Percentiles rank a stretch among this genome's conserved stretches.
These are phyloP conservation scores for Dasyurus viverrinus DNA, from an alignment of 2,113 vertebrate species.

Conservation along the genomic window DNA sequence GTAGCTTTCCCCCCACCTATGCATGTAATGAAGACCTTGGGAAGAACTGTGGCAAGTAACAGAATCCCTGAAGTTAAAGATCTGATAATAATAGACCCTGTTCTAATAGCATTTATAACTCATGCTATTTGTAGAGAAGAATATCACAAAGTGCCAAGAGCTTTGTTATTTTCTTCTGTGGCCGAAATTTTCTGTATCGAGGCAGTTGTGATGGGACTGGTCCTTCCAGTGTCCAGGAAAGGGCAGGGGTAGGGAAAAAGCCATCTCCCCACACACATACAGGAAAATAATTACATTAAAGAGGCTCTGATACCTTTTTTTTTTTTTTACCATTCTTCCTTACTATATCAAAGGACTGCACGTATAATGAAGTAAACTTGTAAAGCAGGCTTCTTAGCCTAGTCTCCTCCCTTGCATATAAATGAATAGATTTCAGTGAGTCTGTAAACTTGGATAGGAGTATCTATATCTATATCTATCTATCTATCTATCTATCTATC, in stretches of 20 bases:
- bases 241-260: background rate
- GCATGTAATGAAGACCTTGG: slow-evolving; percentile 11
- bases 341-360: background rate
- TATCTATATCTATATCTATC: too few species aligned
- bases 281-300: background rate
- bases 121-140: slow-evolving; percentile 16
- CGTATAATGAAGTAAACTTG: background rate
- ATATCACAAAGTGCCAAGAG: slow-evolving; percentile 36
- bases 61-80: background rate
- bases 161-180: background rate
- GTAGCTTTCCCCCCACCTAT: background rate
- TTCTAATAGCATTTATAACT: slow-evolving; percentile 36
- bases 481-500: too few species aligned
- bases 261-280: background rate
- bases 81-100: slow-evolving; percentile 43
- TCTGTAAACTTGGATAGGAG: background rate
- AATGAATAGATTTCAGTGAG: background rate
- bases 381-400: background rate
- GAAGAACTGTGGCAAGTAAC: slow-evolving; percentile 36
- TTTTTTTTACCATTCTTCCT: background rate
- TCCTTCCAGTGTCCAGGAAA: background rate
- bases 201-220: slow-evolving; percentile 24
- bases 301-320: background rate
- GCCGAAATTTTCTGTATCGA: slow-evolving; percentile 35
- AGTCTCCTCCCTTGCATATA: background rate